Percentiles rank a stretch among this genome's conserved stretches.
phyloP scores from a whole-genome alignment of 2,888 invertebrate genomes.

The Macroteleia sp. region DNA sequence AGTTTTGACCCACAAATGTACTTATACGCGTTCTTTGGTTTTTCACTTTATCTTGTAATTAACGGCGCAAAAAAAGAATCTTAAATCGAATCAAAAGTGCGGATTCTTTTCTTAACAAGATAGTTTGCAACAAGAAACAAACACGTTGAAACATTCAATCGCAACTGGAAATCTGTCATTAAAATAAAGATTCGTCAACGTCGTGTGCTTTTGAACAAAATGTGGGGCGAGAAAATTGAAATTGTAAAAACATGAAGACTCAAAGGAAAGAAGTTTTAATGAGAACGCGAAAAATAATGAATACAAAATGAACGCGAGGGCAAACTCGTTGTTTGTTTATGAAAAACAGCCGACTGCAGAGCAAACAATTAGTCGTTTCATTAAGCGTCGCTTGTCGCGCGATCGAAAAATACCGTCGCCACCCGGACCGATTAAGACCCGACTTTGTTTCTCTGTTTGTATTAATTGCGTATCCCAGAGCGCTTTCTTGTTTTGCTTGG shows the following conservation, averaged over 20 bases:
- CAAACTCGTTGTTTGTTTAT: slow-evolving; percentile 2
- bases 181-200: slow-evolving; percentile 19
- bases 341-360: not conserved
- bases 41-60: too few relatives aligned
- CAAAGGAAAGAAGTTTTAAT: slow-evolving; percentile 10
- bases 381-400: not conserved
- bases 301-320: not conserved
- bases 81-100: slow-evolving; percentile 27
- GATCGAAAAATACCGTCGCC: not conserved
- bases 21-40: too few relatives aligned
- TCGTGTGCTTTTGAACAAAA: not conserved
- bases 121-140: slow-evolving; percentile 12
- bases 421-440: not conserved
- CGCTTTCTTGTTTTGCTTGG: slow-evolving; percentile 36
- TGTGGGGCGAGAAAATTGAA: slow-evolving; percentile 11
- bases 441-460: slow-evolving; percentile 32
- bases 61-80: too few relatives aligned
- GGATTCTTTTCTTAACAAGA: slow-evolving; percentile 19
- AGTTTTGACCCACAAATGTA: too few relatives aligned
- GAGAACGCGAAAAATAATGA: slow-evolving; percentile 2
- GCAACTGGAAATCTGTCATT: slow-evolving; percentile 19
- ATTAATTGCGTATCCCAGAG: slow-evolving; percentile 29
- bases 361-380: slow-evolving; percentile 9
- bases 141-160: slow-evolving; percentile 13
- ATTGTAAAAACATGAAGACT: not conserved